Percentiles rank a stretch among this genome's conserved stretches.
phyloP scores from a whole-genome alignment of 2,113 vertebrate genomes.

The Tapirus terrestris region DNA sequence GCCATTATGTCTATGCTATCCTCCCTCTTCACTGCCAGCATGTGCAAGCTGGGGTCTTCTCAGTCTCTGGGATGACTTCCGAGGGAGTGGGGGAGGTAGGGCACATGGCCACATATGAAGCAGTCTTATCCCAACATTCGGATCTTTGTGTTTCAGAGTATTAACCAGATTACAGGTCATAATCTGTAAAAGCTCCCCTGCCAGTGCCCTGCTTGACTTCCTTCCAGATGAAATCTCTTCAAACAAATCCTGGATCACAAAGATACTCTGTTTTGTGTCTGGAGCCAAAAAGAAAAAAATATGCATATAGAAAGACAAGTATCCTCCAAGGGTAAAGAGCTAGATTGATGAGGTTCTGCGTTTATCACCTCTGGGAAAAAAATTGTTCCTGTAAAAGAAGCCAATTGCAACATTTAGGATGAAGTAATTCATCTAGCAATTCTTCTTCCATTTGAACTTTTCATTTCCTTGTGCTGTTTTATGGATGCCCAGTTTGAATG shows the following conservation, averaged over 20 bases:
- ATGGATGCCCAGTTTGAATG: conserved; percentile 81
- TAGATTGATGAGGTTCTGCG: conserved; percentile 84
- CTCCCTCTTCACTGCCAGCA: neutral
- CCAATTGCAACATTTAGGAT: conserved; percentile 84
- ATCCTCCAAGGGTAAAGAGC: conserved; percentile 84
- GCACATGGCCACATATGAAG: conserved; percentile 63
- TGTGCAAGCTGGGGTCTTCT: conserved; percentile 45
- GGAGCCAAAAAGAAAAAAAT: conserved; percentile 73
- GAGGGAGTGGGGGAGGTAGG: neutral
- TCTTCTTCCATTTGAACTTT: conserved; percentile 82
- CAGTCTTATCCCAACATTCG: conserved; percentile 79
- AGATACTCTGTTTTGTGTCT: conserved; percentile 80
- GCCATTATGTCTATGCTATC: neutral
- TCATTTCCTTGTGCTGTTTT: conserved; percentile 81
- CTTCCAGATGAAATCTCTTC: conserved; percentile 88
- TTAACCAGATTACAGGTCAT: conserved; percentile 88
- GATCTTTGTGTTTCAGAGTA: conserved; percentile 86
- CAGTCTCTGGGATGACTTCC: conserved; percentile 61
- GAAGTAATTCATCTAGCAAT: conserved; percentile 85
- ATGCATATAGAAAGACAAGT: conserved; percentile 75
- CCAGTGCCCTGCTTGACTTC: conserved; percentile 85
- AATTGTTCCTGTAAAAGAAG: conserved; percentile 81
- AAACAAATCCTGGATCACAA: conserved; percentile 87
- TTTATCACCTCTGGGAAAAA: conserved; percentile 84
- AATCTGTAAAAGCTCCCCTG: conserved; percentile 88